Evolutionary conservation across 2,888 invertebrate species (phyloP).

Genomic region (Epirrhoe alternata): DNA sequence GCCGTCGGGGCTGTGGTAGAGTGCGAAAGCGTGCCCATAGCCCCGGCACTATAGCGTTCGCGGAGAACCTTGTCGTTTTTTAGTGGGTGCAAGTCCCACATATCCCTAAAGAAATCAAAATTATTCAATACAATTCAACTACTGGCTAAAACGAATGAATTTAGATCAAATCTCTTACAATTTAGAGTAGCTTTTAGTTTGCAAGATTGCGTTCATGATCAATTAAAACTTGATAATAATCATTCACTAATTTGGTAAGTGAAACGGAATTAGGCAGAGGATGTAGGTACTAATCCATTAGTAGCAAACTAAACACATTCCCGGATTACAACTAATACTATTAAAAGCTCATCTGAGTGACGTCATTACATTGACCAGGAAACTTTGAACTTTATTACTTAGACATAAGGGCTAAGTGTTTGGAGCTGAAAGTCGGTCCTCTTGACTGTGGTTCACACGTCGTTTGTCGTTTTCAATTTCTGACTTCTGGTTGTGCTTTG

Average conservation of each 20-base stretch:
- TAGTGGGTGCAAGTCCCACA: too few relatives aligned
- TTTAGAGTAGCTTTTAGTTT: slow-evolving; percentile 9
- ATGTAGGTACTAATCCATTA: slow-evolving; percentile 45
- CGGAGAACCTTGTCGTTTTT: too few relatives aligned
- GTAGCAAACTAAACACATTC: slow-evolving; percentile 67
- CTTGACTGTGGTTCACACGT: neutral
- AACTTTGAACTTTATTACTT: slow-evolving; percentile 11
- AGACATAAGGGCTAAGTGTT: neutral
- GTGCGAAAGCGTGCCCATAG: too few relatives aligned
- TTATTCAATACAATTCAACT: slow-evolving; percentile 43
- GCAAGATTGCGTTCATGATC: slow-evolving; percentile 6
- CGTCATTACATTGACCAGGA: slow-evolving; percentile 11
- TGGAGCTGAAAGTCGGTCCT: neutral
- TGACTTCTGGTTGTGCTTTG: neutral
- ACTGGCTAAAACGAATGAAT: slow-evolving; percentile 1
- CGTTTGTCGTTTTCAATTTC: neutral
- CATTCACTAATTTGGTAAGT: slow-evolving; percentile 34
- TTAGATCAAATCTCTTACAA: neutral
- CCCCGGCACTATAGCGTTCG: too few relatives aligned
- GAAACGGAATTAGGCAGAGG: slow-evolving; percentile 26
- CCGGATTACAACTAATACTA: slow-evolving; percentile 67
- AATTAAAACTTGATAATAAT: slow-evolving; percentile 34
- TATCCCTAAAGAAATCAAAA: slow-evolving; percentile 41
- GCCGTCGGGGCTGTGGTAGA: too few relatives aligned
- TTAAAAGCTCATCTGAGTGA: slow-evolving; percentile 68